A percentile compares a stretch with the other conserved stretches of the same genome.
These are phyloP conservation scores for Iselma pallidipennis DNA, from an alignment of 2,888 invertebrate species.

Conservation along the genomic window DNA sequence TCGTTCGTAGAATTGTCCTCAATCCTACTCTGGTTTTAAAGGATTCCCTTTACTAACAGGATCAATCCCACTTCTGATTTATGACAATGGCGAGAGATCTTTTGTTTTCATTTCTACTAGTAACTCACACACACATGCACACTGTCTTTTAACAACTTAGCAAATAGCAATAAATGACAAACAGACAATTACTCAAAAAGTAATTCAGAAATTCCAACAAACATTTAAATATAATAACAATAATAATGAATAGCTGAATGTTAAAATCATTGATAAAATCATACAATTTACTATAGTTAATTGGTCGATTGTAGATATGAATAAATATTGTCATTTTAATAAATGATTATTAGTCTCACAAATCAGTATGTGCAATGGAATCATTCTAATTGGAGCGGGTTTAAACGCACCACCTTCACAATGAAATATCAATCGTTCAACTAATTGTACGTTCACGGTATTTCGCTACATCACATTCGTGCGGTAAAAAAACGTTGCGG, in stretches of 20 bases:
- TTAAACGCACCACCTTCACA: no score
- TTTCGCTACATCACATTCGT: no score
- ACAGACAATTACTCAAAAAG: neutral
- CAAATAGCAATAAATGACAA: conserved; percentile 11
- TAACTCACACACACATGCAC: conserved; percentile 26
- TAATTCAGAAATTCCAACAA: conserved; percentile 1
- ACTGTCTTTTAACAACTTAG: conserved; percentile 24
- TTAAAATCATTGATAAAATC: no score
- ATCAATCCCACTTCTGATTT: conserved; percentile 46
- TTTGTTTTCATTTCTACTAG: conserved; percentile 32
- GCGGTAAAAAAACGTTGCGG: no score
- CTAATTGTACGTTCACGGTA: no score
- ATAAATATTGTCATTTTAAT: neutral
- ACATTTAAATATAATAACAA: no score
- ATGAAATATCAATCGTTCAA: no score
- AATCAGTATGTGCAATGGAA: neutral
- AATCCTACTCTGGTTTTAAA: conserved; percentile 37
- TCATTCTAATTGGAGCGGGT: neutral
- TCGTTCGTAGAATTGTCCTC: conserved; percentile 31
- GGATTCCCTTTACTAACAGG: conserved; percentile 45
- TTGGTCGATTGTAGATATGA: no score
- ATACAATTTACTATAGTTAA: no score
- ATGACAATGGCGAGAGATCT: conserved; percentile 31
- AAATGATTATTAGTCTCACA: no score
- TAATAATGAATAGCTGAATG: no score